Evolutionary conservation across 2,797 vertebrate genomes (phyloP).

Genomic region (Sciurus vulgaris): DNA sequence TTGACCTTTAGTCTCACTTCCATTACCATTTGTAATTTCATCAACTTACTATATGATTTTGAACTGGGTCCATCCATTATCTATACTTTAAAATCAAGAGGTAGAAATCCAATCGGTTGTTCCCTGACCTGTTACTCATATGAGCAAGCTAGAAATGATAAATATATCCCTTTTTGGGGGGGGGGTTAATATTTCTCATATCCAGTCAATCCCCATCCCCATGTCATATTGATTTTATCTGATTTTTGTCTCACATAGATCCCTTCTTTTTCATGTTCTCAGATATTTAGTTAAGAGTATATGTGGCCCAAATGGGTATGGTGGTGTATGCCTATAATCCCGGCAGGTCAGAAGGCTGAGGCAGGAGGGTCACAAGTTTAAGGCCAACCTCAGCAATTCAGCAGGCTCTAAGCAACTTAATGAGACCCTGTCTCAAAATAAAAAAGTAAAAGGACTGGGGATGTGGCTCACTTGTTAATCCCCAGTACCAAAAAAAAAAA

Average conservation of each 20-base stretch:
- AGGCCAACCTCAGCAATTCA: no score
- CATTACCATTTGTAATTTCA: neutral
- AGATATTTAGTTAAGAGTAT: neutral
- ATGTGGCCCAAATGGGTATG: no score
- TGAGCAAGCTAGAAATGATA: neutral
- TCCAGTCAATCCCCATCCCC: no score
- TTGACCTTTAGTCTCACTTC: constrained; percentile 18
- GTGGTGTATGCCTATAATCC: no score
- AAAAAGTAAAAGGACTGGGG: no score
- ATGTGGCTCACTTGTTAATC: no score
- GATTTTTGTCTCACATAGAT: neutral
- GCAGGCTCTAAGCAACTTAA: no score
- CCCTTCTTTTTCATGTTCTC: neutral
- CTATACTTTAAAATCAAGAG: neutral
- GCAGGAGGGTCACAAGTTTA: no score
- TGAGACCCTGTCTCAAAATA: no score
- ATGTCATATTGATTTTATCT: neutral
- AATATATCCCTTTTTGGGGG: neutral
- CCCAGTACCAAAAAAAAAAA: no score
- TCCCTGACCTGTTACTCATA: neutral
- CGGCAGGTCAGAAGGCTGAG: no score
- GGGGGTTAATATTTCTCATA: neutral
- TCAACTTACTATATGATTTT: neutral
- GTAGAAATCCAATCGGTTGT: neutral
- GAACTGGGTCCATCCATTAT: neutral